Evolutionary conservation across 2,113 vertebrate species (phyloP).

Genomic region (Callorhinus ursinus): DNA sequence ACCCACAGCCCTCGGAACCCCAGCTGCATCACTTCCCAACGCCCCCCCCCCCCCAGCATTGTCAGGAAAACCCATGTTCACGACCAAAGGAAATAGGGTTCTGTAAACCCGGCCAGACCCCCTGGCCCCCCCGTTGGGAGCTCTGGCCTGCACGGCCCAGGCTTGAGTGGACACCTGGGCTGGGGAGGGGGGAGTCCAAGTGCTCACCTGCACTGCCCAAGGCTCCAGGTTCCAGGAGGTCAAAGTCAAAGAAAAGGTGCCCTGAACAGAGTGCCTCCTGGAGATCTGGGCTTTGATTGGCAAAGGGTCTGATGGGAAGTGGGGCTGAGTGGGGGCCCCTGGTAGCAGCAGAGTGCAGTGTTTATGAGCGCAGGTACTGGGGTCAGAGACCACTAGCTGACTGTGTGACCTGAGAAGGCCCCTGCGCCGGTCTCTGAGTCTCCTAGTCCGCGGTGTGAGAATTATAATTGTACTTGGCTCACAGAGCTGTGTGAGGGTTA

Average conservation of each 20-base stretch:
- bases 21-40: neutral
- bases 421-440: neutral
- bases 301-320: neutral
- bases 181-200: rapidly evolving
- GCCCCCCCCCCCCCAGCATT: neutral
- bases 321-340: neutral
- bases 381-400: neutral
- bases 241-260: neutral
- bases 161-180: neutral
- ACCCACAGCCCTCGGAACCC: neutral
- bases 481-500: neutral
- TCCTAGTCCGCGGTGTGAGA: neutral
- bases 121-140: neutral
- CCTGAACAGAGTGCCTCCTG: neutral
- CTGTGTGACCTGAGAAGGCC: neutral
- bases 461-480: neutral
- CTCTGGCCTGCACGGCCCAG: neutral
- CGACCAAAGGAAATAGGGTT: slow-evolving; percentile 80
- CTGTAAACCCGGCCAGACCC: slow-evolving; percentile 71
- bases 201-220: neutral
- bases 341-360: slow-evolving; percentile 43
- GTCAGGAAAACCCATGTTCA: neutral
- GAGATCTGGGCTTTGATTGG: neutral
- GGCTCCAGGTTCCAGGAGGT: neutral
- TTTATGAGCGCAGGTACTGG: neutral